Conservation (phyloP, 2,888 invertebrate genomes). For the Patella pellucida region DNA sequence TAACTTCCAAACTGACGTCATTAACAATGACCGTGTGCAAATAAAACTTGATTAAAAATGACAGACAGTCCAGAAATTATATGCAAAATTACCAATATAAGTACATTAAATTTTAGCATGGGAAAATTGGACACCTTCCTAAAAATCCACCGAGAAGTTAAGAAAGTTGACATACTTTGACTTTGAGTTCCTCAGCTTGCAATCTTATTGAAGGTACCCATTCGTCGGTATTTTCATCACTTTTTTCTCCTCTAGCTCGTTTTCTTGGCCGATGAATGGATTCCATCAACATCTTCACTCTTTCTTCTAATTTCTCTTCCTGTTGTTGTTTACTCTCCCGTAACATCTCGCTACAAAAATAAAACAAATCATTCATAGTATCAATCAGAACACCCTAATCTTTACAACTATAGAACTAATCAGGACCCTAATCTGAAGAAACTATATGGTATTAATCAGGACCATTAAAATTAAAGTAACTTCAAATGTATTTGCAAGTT, state of each 20-base stretch:
- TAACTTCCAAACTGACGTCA: too few relatives aligned
- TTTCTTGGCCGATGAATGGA: slow-evolving; percentile 35
- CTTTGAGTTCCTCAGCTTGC: slow-evolving; percentile 57
- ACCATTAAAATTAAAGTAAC: too few relatives aligned
- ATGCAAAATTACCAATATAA: not conserved
- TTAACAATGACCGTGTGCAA: too few relatives aligned
- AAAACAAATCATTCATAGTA: too few relatives aligned
- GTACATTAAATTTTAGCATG: not conserved
- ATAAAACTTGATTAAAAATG: too few relatives aligned
- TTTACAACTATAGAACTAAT: too few relatives aligned
- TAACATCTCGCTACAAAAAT: slow-evolving; percentile 44
- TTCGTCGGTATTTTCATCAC: slow-evolving; percentile 60
- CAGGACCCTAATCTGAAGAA: too few relatives aligned
- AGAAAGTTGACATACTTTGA: slow-evolving; percentile 42
- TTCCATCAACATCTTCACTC: slow-evolving; percentile 50
- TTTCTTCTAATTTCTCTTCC: slow-evolving; percentile 54
- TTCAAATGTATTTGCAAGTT: too few relatives aligned
- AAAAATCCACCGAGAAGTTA: not conserved
- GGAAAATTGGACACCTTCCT: not conserved
- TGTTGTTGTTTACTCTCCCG: slow-evolving; percentile 43
- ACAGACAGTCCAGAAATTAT: not conserved
- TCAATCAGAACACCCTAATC: too few relatives aligned
- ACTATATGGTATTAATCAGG: too few relatives aligned
- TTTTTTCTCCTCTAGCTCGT: slow-evolving; percentile 25
- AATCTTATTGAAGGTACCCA: slow-evolving; percentile 58